Base-by-base conservation (phyloP, 2,888 invertebrate genomes). In the Drosophila ustulata region DNA sequence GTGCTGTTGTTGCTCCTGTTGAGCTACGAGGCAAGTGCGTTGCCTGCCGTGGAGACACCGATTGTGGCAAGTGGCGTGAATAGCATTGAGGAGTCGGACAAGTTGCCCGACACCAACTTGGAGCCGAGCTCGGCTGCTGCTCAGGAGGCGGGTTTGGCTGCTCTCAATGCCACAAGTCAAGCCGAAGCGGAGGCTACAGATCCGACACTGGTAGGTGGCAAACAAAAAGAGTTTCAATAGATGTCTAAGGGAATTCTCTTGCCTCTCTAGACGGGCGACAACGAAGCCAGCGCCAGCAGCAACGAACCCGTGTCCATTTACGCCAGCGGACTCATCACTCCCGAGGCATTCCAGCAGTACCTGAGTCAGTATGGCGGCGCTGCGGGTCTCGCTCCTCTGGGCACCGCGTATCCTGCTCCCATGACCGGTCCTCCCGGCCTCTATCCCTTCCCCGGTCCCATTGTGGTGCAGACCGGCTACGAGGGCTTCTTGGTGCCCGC, bases 401-500 rank as follows among this genome's bases (percentile, higher is more conserved):
- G 73, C 0, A 71, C 85, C 0, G 75, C 83, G 2, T 85, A 85
- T 49, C 89, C 90, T 0, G 61, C 83, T 0, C 84, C 90, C 0
- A 75, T 84, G 4, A 23, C 70, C 0, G 77, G 62, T 0, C 50
- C 80, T 1, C 62, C 89, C 5, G 77, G 88, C 5, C 66, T 86
- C 8, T 91, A 90, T 75, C 90, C 91, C 3, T 90, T 78, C 37
- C 91, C 91, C 0, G 82, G 87, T 0, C 90, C 92, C 3, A 92
- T 90, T 71, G 88, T 90, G 11, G 89, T 92, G 18, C 92, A 92
- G 75, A 91, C 92, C 0, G 93, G 92, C 11, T 93, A 93, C 61
- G 93, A 93, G 71, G 93, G 93, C 25, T 93, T 91, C 61, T 82
- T 93, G 34, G 90, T 93, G 55, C 93, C 93, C 3, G 52, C 72